Evolutionary conservation across 2,113 vertebrate species (phyloP), one percentile per base, ranked within the genome.

Genomic region (Cyprinodon tularosa): DNA sequence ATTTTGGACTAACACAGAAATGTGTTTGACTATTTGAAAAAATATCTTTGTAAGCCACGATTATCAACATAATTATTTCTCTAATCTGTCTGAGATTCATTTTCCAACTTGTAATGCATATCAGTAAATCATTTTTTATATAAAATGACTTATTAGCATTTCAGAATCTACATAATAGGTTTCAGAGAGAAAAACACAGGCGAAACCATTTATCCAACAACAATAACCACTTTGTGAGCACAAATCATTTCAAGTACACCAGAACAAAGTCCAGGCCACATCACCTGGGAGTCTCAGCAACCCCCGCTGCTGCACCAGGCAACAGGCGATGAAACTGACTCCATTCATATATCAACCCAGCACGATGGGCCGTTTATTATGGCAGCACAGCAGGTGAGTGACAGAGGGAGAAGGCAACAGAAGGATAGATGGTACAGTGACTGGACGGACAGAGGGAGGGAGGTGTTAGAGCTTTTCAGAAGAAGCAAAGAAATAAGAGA

Each of bases 301-400:
- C 66, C 57, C 37, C 72, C 68, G 44, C 78, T 20, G 62, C 84
- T 85, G 88, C 82, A 80, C 91, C 86, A 68, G 60, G 90, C 72
- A 92, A 94, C 88, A 90, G 89, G 92, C 89, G 83, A 92, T 70
- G 77, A 90, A 90, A 87, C 83, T 62, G 70, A 88, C 84, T 76
- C 37, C 80, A 85, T 82, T 74, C 87, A 84, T 86, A 86, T 72
- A 87, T 89, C 76, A 77, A 0, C 29, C 74, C 84, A 88, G 91
- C 40, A 90, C 90, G 90, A 91, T 67, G 74, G 85, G 80, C 78
- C 72, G 80, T 89, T 91, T 90, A 89, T 93, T 93, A 92, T 93
- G 87, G 80, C 85, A 80, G 66, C 57, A 90, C 81, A 86, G 78
- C 82, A 66, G 36, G 81, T 72, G 76, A 90, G 76, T 86, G 91